These are phyloP conservation scores for Rhodeus uyekii DNA, from an alignment of 2,797 vertebrate genomes.

Conservation along the genomic window DNA sequence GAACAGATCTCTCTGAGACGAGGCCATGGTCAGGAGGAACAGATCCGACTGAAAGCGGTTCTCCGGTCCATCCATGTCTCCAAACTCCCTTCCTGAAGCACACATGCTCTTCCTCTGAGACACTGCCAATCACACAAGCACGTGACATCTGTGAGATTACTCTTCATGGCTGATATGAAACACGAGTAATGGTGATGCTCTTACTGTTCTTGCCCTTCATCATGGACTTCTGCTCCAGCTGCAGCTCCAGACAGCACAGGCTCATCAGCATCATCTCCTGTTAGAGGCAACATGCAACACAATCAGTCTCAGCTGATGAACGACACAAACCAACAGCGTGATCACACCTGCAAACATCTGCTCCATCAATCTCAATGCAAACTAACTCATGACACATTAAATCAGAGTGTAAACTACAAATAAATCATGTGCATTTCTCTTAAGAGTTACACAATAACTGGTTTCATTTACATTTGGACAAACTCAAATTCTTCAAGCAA, in stretches of 20 bases:
- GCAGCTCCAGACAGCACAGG: conserved; percentile 94
- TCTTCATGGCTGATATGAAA: background rate
- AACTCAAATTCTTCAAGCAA: background rate
- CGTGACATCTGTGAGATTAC: background rate
- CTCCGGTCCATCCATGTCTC: conserved; percentile 81
- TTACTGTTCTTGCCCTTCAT: conserved; percentile 88
- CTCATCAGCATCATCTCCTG: conserved; percentile 97
- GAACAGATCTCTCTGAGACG: conserved; percentile 91
- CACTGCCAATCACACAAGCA: conserved; percentile 66
- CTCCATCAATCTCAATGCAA: background rate
- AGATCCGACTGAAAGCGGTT: conserved; percentile 88
- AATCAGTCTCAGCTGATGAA: background rate
- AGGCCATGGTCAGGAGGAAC: conserved; percentile 87
- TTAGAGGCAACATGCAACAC: conserved; percentile 9
- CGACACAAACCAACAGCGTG: background rate
- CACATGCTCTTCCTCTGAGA: conserved; percentile 78
- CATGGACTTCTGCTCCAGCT: conserved; percentile 91
- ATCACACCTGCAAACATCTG: background rate
- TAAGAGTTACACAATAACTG: background rate
- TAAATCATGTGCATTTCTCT: background rate
- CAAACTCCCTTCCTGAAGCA: conserved; percentile 71
- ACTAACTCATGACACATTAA: background rate
- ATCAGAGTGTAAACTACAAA: background rate
- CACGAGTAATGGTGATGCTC: conserved; percentile 41
- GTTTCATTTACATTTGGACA: background rate